Evolutionary conservation across 2,888 invertebrate genomes (phyloP), one percentile per base, ranked within the genome.

Genomic region (Cerceris ruficornis): DNA sequence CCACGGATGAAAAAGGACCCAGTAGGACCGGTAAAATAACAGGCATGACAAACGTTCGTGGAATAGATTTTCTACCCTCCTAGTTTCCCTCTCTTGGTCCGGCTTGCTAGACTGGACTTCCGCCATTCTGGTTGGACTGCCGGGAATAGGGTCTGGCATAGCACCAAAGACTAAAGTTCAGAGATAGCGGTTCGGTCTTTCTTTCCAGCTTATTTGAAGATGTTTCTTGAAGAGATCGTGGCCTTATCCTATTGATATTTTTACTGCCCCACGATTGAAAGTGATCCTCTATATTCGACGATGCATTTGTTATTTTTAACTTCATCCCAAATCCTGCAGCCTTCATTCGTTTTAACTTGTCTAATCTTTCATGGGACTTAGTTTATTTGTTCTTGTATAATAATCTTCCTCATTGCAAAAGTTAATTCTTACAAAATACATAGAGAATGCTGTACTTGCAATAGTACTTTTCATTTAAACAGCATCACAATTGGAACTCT

Each of bases 61-160:
- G 79, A 86, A 87, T 87, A 85, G 87, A 88, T 88, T 88, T 86
- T 82, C 86, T 80, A 75, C 62, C 78, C 80, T 74, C 72, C 55
- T 58, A 17, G 58, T 46, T 62, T 58, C 61, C 17, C 66, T 60
- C 71, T 43, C 43, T 46, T n/a, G 50, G 50, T 43, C 59, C 71
- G 69, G 84, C 80, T 88, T 84, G 87, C 86, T 87, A 87, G 88
- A 87, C 88, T 85, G 87, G 85, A 90, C 88, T 90, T 90, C 88
- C 89, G 89, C 81, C 86, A 79, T 85, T 86, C 79, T 68, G 77
- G 69, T 65, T 77, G 69, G 77, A 82, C 71, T 58, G 70, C 42
- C 70, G 69, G 80, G 62, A 77, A 82, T 75, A 71, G 66, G 67
- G 66, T 66, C 74, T 80, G 80, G 74, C 74, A 79, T 58, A 75